A percentile compares a stretch with the other conserved stretches of the same genome.
Conservation (phyloP, 1,140 invertebrate species). For the Tyrophagus putrescentiae region DNA sequence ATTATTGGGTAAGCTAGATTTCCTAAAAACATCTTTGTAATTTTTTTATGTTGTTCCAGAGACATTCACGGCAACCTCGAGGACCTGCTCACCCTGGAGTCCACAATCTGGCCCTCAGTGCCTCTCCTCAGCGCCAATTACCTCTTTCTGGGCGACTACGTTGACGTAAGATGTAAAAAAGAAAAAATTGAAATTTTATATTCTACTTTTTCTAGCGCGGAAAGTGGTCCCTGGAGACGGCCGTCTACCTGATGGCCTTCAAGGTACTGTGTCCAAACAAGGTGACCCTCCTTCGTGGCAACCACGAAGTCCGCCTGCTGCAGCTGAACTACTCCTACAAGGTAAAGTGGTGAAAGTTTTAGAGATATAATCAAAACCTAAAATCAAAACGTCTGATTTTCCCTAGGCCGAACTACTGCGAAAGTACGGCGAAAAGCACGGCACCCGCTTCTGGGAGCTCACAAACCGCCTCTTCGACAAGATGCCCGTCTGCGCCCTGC, state of each 20-base stretch:
- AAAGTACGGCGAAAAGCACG: constrained; percentile 49
- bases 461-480: constrained; percentile 54
- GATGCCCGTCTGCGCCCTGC: constrained; percentile 51
- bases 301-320: constrained; percentile 47
- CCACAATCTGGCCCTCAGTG: constrained; percentile 44
- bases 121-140: constrained; percentile 42
- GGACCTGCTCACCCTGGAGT: constrained; percentile 45
- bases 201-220: no score
- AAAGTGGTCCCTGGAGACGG: constrained; percentile 40
- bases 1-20: no score
- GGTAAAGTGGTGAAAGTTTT: constrained; percentile 49
- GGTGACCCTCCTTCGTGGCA: constrained; percentile 45
- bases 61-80: constrained; percentile 47
- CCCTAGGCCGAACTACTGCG: constrained; percentile 43
- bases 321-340: constrained; percentile 56
- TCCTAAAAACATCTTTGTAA: background rate
- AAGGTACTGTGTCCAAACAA: constrained; percentile 46
- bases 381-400: no score
- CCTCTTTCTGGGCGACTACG: constrained; percentile 51
- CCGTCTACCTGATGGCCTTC: constrained; percentile 47
- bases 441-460: constrained; percentile 47
- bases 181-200: no score
- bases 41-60: constrained; percentile 14
- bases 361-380: no score
- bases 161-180: constrained; percentile 44